phyloP scores from a whole-genome alignment of 2,888 invertebrate genomes.

The Acrobasis consociella region DNA sequence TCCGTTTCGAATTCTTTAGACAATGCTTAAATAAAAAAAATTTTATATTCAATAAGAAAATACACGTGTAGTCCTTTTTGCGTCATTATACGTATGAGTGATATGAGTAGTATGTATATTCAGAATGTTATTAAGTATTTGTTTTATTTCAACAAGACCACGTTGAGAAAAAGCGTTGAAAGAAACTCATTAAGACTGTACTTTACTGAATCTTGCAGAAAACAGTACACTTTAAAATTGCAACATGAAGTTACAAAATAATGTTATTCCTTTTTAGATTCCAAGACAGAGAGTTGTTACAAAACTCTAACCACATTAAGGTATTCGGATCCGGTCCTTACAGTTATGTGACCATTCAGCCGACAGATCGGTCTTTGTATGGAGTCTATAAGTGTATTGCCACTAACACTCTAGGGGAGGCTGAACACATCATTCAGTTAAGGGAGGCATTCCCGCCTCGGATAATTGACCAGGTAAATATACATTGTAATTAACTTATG shows the following conservation, averaged over 20 bases:
- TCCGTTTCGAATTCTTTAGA: too few relatives aligned
- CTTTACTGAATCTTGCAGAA: too few relatives aligned
- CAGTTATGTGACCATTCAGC: constrained; percentile 87
- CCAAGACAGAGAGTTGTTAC: constrained; percentile 79
- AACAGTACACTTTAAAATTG: neutral
- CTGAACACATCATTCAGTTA: constrained; percentile 86
- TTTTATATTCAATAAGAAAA: too few relatives aligned
- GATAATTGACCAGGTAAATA: constrained; percentile 78
- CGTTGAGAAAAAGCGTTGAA: neutral
- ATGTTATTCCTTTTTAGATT: constrained; percentile 47
- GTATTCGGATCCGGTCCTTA: constrained; percentile 87
- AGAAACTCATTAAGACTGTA: too few relatives aligned
- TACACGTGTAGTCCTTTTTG: too few relatives aligned
- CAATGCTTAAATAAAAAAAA: too few relatives aligned
- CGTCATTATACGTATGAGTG: too few relatives aligned
- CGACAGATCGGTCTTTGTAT: constrained; percentile 85
- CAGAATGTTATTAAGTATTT: too few relatives aligned
- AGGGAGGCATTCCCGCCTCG: constrained; percentile 89
- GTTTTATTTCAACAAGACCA: neutral
- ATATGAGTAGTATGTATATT: too few relatives aligned
- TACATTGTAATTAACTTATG: too few relatives aligned
- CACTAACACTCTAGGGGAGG: constrained; percentile 88
- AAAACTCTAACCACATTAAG: constrained; percentile 81
- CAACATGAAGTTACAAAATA: neutral
- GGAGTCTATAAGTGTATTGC: constrained; percentile 92